Conservation (phyloP, 2,797 vertebrate genomes). For the Muscicapa comitata region DNA sequence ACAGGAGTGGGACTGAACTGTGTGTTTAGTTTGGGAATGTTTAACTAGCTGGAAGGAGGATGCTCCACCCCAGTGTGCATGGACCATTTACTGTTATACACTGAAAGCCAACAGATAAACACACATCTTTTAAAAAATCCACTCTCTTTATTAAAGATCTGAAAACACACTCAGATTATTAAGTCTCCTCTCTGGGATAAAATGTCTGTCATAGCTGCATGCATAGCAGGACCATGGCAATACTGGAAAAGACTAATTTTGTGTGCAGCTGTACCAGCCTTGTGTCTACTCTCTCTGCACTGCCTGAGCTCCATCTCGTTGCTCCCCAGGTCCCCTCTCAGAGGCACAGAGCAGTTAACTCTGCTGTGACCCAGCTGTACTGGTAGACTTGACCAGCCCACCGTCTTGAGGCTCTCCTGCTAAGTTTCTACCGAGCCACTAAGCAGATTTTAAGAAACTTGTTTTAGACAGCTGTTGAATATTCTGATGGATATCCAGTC, state of each 20-base stretch:
- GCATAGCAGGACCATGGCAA: not conserved
- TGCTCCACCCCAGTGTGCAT: rapidly evolving
- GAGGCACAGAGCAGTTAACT: not conserved
- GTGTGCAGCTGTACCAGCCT: not conserved
- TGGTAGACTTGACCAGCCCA: not conserved
- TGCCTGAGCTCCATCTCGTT: not conserved
- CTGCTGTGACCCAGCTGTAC: not conserved
- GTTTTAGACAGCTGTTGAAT: slow-evolving; percentile 2
- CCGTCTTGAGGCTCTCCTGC: not conserved
- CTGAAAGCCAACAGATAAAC: not conserved
- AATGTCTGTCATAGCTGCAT: not conserved
- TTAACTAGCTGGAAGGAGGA: slow-evolving; percentile 1
- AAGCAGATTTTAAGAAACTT: not conserved
- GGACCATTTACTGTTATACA: not conserved
- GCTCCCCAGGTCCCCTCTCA: not conserved
- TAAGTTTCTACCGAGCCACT: not conserved
- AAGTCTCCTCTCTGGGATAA: not conserved
- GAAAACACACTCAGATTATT: not conserved
- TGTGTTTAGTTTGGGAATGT: not conserved
- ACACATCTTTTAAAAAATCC: not conserved
- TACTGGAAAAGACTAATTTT: not conserved
- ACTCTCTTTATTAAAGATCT: not conserved
- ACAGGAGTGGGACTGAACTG: not conserved
- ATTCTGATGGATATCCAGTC: not conserved
- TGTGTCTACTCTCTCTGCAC: not conserved